Conservation (phyloP, 2,888 invertebrate species). For the Idaea aversata region DNA sequence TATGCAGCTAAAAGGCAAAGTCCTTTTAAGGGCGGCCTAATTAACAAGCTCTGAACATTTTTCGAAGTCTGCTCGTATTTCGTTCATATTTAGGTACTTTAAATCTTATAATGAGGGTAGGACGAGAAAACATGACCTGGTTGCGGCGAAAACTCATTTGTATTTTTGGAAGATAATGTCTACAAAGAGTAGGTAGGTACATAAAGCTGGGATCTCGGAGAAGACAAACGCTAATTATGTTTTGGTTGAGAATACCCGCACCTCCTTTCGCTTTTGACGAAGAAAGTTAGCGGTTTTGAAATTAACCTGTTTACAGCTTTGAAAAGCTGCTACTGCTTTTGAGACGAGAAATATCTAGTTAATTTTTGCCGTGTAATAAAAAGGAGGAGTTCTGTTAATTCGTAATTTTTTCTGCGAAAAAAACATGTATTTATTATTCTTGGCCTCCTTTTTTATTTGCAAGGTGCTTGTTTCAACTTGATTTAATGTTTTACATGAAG, state of each 20-base stretch:
- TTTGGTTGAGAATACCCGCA: background rate
- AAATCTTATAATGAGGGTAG: conserved; percentile 22
- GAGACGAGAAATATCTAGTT: background rate
- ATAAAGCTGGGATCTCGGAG: background rate
- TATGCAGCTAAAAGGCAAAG: background rate
- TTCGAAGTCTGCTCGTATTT: background rate
- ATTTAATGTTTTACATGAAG: too few species aligned
- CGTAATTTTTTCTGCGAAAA: too few species aligned
- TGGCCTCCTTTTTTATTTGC: too few species aligned
- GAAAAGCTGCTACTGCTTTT: background rate
- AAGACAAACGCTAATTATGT: background rate
- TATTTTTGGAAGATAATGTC: conserved; percentile 29
- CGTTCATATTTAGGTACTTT: conserved; percentile 1
- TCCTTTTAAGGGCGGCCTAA: background rate
- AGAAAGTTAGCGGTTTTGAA: background rate
- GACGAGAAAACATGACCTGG: conserved; percentile 18
- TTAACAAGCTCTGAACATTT: background rate
- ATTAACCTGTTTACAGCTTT: background rate
- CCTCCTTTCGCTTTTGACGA: background rate
- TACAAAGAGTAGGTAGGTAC: conserved; percentile 19
- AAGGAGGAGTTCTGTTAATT: background rate
- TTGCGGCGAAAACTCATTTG: conserved; percentile 27
- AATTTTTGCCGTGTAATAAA: background rate
- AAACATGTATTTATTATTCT: too few species aligned
- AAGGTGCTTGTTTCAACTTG: too few species aligned